Percentiles rank a stretch among this genome's conserved stretches.
Conservation (phyloP, 2,888 invertebrate species). For the Glomeris marginata region DNA sequence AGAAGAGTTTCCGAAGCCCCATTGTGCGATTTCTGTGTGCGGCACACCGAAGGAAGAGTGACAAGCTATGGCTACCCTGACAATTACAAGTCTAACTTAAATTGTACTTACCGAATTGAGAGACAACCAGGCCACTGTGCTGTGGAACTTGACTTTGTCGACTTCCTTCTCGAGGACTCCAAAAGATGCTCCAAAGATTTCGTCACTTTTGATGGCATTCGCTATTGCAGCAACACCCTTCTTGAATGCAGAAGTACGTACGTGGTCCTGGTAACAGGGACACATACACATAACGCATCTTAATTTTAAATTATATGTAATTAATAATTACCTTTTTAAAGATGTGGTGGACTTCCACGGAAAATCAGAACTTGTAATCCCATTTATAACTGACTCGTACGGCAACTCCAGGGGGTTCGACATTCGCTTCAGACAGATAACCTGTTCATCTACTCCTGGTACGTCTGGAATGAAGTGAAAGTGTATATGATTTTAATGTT, state of each 20-base stretch:
- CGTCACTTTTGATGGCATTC: slow-evolving; percentile 18
- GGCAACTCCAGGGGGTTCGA: slow-evolving; percentile 7
- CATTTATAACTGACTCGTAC: slow-evolving; percentile 4
- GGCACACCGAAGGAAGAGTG: slow-evolving; percentile 18
- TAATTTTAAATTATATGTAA: no score
- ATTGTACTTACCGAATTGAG: slow-evolving; percentile 19
- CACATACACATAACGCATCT: no score
- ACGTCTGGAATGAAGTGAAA: no score
- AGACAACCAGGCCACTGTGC: slow-evolving; percentile 18
- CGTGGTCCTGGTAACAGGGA: neutral
- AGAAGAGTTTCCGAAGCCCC: no score
- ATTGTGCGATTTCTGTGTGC: slow-evolving; percentile 17
- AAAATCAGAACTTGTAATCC: slow-evolving; percentile 1
- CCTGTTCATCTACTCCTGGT: slow-evolving; percentile 1
- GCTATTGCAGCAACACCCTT: slow-evolving; percentile 18
- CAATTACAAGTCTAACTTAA: slow-evolving; percentile 16
- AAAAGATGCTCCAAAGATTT: slow-evolving; percentile 16
- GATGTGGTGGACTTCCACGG: slow-evolving; percentile 5
- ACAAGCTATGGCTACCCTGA: slow-evolving; percentile 19
- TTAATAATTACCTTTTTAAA: no score
- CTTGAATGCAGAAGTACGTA: slow-evolving; percentile 5
- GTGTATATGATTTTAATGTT: no score
- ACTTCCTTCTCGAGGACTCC: slow-evolving; percentile 17
- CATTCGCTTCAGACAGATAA: slow-evolving; percentile 9
- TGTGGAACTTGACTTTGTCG: slow-evolving; percentile 20